These are phyloP conservation scores for Uria aalge DNA, from an alignment of 2,113 vertebrate species.

Conservation along the genomic window DNA sequence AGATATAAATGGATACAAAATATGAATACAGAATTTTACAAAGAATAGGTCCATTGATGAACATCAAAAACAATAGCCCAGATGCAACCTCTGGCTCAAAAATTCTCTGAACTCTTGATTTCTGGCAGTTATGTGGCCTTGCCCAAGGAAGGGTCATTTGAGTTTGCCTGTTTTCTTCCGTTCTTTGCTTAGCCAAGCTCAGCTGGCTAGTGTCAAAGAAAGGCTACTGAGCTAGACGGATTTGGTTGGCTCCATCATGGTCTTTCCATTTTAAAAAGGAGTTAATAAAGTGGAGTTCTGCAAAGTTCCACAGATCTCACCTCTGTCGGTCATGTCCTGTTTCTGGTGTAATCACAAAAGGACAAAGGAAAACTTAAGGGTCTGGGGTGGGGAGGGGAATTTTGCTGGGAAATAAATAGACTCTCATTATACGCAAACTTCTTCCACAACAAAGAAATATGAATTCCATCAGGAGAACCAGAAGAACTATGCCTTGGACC, in stretches of 20 bases:
- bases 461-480: not conserved
- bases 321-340: not conserved
- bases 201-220: not conserved
- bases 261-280: not conserved
- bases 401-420: not conserved
- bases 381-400: not conserved
- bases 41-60: slow-evolving; percentile 48
- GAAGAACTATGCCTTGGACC: not conserved
- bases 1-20: slow-evolving; percentile 40
- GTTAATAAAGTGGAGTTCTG: not conserved
- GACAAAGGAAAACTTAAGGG: not conserved
- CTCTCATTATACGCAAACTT: not conserved
- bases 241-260: not conserved
- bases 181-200: not conserved
- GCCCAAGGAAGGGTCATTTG: not conserved
- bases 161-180: not conserved
- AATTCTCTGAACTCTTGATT: slow-evolving; percentile 7
- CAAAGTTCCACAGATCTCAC: not conserved
- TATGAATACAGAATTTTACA: slow-evolving; percentile 1
- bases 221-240: not conserved
- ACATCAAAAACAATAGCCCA: slow-evolving; percentile 40
- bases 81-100: slow-evolving; percentile 28
- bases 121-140: not conserved
- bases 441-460: not conserved
- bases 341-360: not conserved